A percentile compares a stretch with the other conserved stretches of the same genome.
Conservation (phyloP, 2,797 vertebrate species). For the Botia almorhae region DNA sequence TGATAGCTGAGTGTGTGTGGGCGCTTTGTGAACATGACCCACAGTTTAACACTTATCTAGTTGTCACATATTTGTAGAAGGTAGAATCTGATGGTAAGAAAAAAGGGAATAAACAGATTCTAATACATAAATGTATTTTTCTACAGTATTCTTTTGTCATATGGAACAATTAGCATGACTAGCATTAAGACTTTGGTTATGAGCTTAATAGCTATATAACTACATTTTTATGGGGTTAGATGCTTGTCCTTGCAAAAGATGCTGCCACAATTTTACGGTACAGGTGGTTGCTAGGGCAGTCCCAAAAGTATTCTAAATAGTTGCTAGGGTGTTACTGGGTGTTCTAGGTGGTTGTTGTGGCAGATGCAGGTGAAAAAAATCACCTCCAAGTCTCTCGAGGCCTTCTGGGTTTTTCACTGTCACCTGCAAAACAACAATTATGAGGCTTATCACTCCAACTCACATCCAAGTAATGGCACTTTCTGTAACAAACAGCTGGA, state of each 20-base stretch:
- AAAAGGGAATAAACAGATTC: background rate
- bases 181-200: slow-evolving; percentile 17
- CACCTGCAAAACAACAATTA: no score
- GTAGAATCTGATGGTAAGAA: background rate
- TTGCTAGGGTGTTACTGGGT: no score
- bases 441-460: no score
- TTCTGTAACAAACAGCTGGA: background rate
- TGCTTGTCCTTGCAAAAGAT: background rate
- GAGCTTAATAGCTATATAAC: background rate
- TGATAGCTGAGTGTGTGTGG: slow-evolving; percentile 70
- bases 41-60: slow-evolving; percentile 32
- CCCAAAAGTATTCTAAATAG: background rate
- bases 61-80: slow-evolving; percentile 25
- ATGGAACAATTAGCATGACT: slow-evolving; percentile 5
- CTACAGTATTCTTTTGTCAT: background rate
- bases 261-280: background rate
- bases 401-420: no score
- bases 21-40: slow-evolving; percentile 33
- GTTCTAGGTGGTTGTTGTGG: no score
- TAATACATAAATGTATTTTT: background rate
- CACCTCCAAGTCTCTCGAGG: no score
- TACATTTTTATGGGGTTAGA: background rate
- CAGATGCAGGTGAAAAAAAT: no score
- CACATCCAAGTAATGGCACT: background rate
- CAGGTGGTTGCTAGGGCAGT: background rate